Evolutionary conservation across 1,140 invertebrate species (phyloP).

Genomic region (Phenacoccus solenopsis): DNA sequence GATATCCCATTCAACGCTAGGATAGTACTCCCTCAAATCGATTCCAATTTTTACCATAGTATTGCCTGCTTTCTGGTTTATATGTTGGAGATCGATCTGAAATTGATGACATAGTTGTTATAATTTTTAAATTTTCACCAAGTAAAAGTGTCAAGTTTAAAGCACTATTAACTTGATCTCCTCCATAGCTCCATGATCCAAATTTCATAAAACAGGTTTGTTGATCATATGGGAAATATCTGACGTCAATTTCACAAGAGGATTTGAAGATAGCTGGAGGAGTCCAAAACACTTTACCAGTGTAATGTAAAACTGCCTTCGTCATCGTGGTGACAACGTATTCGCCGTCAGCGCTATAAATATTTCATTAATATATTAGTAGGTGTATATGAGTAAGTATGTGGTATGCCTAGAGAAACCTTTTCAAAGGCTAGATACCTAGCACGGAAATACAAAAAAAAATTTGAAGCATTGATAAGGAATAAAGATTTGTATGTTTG

Average conservation of each 20-base stretch:
- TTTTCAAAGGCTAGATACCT: no score
- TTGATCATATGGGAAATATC: constrained; percentile 94
- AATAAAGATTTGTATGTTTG: no score
- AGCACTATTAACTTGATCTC: constrained; percentile 68
- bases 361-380: neutral
- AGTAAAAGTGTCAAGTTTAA: no score
- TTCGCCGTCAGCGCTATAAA: constrained; percentile 83
- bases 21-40: constrained; percentile 86
- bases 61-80: constrained; percentile 64
- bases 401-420: no score
- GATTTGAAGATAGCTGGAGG: constrained; percentile 96
- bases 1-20: constrained; percentile 96
- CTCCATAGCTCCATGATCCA: constrained; percentile 97
- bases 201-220: constrained; percentile 94
- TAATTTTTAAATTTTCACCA: no score
- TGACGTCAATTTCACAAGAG: constrained; percentile 91
- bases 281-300: constrained; percentile 83
- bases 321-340: constrained; percentile 97
- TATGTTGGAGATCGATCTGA: constrained; percentile 83
- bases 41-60: constrained; percentile 78
- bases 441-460: neutral
- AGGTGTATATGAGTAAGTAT: no score
- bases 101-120: constrained; percentile 24
- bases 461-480: neutral
- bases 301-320: constrained; percentile 80